A percentile compares a stretch with the other conserved stretches of the same genome.
Conservation (phyloP, 2,113 vertebrate genomes). For the Myrmecobius fasciatus region DNA sequence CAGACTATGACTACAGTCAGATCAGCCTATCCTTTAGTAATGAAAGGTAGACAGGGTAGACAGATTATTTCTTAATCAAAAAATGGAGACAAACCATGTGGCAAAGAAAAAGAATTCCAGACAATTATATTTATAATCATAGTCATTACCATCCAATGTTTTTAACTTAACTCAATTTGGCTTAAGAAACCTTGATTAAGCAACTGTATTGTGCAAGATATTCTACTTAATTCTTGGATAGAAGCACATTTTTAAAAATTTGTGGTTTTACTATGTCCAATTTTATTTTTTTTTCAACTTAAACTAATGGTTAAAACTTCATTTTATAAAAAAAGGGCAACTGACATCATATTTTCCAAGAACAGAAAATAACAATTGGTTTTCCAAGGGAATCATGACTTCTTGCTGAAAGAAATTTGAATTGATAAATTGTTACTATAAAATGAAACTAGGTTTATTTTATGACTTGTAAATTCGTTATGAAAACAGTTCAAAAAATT, state of each 20-base stretch:
- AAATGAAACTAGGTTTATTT: not conserved
- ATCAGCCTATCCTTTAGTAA: constrained; percentile 38
- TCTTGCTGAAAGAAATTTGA: not conserved
- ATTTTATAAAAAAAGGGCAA: constrained; percentile 1
- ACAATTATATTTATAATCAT: not conserved
- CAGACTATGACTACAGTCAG: not conserved
- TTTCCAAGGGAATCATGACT: constrained; percentile 17
- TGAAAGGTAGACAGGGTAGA: constrained; percentile 9
- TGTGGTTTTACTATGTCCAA: not conserved
- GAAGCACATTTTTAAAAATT: not conserved
- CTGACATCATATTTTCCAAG: constrained; percentile 15
- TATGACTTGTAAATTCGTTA: constrained; percentile 13
- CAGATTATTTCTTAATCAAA: constrained; percentile 12
- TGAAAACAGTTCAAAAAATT: constrained; percentile 33
- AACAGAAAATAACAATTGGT: constrained; percentile 20
- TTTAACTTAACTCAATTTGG: not conserved
- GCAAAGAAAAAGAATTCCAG: constrained; percentile 23
- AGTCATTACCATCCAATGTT: not conserved
- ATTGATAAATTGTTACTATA: not conserved
- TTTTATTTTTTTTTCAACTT: constrained; percentile 38
- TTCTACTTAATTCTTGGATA: not conserved
- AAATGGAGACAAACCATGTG: constrained; percentile 11
- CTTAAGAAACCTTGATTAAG: not conserved
- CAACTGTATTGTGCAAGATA: not conserved
- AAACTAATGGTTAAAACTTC: constrained; percentile 49